A percentile compares a stretch with the other conserved stretches of the same genome.
These are phyloP conservation scores for Euphydryas editha DNA, from an alignment of 2,888 invertebrate genomes.

Conservation along the genomic window DNA sequence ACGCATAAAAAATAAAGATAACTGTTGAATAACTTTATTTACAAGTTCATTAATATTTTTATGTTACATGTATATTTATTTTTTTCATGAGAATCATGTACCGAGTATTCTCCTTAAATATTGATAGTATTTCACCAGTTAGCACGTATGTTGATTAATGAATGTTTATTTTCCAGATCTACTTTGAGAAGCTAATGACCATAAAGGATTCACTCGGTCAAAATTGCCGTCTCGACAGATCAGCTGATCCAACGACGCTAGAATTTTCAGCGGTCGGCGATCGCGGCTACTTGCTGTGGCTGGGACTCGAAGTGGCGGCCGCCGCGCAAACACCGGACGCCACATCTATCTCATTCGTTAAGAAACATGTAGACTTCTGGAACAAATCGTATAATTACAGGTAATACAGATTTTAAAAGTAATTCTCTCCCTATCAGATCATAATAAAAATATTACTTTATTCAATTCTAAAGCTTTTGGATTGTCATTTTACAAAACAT, in stretches of 20 bases:
- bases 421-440: background rate
- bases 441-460: too few relatives aligned
- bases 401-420: slow-evolving; percentile 56
- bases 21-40: too few relatives aligned
- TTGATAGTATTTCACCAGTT: too few relatives aligned
- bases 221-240: slow-evolving; percentile 82
- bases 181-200: slow-evolving; percentile 89
- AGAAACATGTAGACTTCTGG: slow-evolving; percentile 92
- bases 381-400: slow-evolving; percentile 88
- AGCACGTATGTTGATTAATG: too few relatives aligned
- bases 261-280: slow-evolving; percentile 90
- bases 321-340: slow-evolving; percentile 87
- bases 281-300: slow-evolving; percentile 89
- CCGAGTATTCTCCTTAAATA: too few relatives aligned
- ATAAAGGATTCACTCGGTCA: slow-evolving; percentile 86
- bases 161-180: slow-evolving; percentile 80
- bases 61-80: too few relatives aligned
- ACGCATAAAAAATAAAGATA: too few relatives aligned
- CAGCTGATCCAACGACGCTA: slow-evolving; percentile 87
- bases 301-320: slow-evolving; percentile 89
- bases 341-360: slow-evolving; percentile 88
- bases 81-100: too few relatives aligned
- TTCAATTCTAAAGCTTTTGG: too few relatives aligned
- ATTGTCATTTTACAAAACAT: too few relatives aligned
- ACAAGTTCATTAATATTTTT: too few relatives aligned